Evolutionary conservation across 2,888 invertebrate genomes (phyloP).

Genomic region (Nebria brevicollis): DNA sequence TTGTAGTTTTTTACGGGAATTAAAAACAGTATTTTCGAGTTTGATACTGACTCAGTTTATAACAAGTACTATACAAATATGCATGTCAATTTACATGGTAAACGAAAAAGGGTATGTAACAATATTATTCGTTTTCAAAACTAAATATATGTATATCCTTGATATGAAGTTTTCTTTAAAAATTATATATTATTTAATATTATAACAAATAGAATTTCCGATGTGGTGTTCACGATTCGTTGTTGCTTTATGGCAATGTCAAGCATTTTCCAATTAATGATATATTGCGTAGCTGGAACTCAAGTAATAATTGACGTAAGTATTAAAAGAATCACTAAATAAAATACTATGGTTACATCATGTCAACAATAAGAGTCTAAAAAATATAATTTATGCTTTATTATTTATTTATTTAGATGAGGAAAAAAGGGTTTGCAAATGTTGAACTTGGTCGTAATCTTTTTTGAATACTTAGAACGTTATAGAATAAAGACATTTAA

Average conservation of each 20-base stretch:
- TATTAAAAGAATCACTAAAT: not conserved
- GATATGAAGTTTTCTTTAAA: not conserved
- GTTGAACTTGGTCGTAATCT: too few relatives aligned
- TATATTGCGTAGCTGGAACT: constrained; percentile 2
- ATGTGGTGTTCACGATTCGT: constrained; percentile 6
- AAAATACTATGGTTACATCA: too few relatives aligned
- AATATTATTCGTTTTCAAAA: not conserved
- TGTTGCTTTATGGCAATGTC: not conserved
- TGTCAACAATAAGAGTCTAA: not conserved
- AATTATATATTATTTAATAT: not conserved
- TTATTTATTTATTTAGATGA: too few relatives aligned
- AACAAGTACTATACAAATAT: not conserved
- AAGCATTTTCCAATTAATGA: not conserved
- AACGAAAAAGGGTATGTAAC: not conserved
- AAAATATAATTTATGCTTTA: not conserved
- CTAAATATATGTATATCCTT: not conserved
- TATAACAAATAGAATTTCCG: not conserved
- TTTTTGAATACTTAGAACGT: too few relatives aligned
- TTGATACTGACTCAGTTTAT: constrained; percentile 1
- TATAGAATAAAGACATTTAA: too few relatives aligned
- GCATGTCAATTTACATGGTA: constrained; percentile 8
- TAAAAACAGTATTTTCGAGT: constrained; percentile 10
- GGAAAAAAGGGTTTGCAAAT: too few relatives aligned
- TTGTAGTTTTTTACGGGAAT: constrained; percentile 2
- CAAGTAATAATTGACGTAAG: constrained; percentile 11